Percentiles rank a stretch among this genome's conserved stretches.
Evolutionary conservation across 2,888 invertebrate genomes (phyloP).

Genomic region (Byasa hedistus): DNA sequence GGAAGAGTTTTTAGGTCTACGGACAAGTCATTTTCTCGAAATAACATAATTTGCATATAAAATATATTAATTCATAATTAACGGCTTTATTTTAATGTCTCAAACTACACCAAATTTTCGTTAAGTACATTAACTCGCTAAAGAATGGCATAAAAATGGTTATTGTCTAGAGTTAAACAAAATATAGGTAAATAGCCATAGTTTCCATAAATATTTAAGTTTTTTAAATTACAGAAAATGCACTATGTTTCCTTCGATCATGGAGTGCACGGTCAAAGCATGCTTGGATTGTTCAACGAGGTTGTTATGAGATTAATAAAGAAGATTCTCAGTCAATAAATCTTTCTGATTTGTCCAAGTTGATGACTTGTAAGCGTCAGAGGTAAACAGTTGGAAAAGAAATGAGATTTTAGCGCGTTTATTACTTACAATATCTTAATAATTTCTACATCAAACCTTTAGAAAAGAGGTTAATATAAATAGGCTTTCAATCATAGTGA

Average conservation of each 20-base stretch:
- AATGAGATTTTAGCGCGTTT: neutral
- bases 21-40: too few relatives aligned
- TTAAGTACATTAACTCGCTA: neutral
- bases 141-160: neutral
- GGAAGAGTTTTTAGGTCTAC: too few relatives aligned
- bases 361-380: conserved; percentile 63
- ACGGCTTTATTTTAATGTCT: neutral
- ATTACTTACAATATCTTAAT: neutral
- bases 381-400: conserved; percentile 42
- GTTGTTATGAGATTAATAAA: conserved; percentile 54
- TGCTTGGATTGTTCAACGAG: conserved; percentile 71
- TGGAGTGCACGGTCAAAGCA: conserved; percentile 62
- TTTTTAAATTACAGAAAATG: conserved; percentile 47
- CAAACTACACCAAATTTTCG: neutral
- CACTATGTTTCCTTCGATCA: conserved; percentile 70
- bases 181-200: neutral
- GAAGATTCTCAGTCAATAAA: conserved; percentile 50
- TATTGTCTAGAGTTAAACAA: neutral
- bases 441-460: too few relatives aligned
- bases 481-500: neutral
- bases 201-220: neutral
- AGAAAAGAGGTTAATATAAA: neutral
- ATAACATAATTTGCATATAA: too few relatives aligned
- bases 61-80: too few relatives aligned
- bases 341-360: conserved; percentile 51